A percentile compares a stretch with the other conserved stretches of the same genome.
Conservation (phyloP, 2,797 vertebrate genomes). For the Premnoplex brunnescens region DNA sequence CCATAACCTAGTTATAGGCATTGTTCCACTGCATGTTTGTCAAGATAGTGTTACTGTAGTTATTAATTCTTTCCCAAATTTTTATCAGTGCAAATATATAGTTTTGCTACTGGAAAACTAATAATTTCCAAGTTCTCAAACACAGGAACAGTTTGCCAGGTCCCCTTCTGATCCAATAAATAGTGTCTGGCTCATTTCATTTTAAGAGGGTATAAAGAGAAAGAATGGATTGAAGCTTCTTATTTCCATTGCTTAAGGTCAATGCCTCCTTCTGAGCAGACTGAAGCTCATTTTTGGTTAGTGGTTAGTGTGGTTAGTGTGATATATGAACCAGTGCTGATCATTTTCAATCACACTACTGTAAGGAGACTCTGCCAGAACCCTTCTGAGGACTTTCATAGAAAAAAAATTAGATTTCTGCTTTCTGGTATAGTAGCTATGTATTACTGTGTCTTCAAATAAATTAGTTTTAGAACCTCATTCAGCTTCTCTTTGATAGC, state of each 20-base stretch:
- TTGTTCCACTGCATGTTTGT: background rate
- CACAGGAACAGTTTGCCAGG: background rate
- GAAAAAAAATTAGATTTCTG: background rate
- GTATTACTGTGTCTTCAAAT: background rate
- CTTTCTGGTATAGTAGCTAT: background rate
- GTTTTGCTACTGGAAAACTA: background rate
- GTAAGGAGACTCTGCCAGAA: background rate
- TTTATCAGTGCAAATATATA: background rate
- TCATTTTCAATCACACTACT: conserved; percentile 7
- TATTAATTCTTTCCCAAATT: background rate
- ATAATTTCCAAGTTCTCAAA: background rate
- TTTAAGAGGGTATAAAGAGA: background rate
- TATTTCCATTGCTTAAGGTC: conserved; percentile 18
- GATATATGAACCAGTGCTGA: background rate
- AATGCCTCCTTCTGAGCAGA: background rate
- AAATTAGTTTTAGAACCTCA: background rate
- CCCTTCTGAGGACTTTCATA: background rate
- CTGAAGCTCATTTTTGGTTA: conserved; percentile 6
- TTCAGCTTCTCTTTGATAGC: background rate
- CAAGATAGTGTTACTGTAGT: background rate
- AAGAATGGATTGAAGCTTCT: background rate
- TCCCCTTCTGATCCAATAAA: background rate
- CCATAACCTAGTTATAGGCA: background rate
- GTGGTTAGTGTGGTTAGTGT: conserved; percentile 19
- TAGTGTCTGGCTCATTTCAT: background rate